Evolutionary conservation across 2,113 vertebrate genomes (phyloP).

Genomic region (Acrocephalus kingi): DNA sequence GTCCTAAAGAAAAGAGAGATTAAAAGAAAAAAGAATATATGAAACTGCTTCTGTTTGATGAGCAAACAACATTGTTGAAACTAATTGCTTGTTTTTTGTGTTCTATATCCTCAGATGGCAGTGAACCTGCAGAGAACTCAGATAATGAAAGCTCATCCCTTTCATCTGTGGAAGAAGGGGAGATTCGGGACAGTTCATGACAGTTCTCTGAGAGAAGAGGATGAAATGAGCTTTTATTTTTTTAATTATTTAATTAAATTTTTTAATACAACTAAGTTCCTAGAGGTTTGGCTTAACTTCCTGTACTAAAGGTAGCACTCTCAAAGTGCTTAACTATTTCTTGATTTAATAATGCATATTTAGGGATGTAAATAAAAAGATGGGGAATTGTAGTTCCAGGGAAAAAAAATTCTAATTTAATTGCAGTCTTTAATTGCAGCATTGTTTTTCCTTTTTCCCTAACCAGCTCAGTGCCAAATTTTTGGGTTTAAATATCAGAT

Average conservation of each 20-base stretch:
- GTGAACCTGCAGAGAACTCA: constrained; percentile 51
- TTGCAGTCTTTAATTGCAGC: background rate
- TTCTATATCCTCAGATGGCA: constrained; percentile 57
- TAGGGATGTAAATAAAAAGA: background rate
- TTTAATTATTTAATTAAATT: background rate
- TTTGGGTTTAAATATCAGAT: background rate
- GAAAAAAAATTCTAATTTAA: background rate
- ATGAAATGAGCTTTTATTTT: background rate
- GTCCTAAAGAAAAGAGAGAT: background rate
- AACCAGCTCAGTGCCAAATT: background rate
- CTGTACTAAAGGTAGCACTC: background rate
- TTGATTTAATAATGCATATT: background rate
- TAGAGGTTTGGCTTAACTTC: background rate
- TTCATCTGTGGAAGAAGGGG: constrained; percentile 69
- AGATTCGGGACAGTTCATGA: constrained; percentile 60
- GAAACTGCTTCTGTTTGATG: background rate
- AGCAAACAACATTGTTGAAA: background rate
- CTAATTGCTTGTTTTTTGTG: constrained; percentile 48
- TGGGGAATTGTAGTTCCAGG: background rate
- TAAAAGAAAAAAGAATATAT: background rate
- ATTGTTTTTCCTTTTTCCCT: background rate
- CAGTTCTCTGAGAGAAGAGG: background rate
- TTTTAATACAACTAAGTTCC: background rate
- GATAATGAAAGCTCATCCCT: constrained; percentile 55
- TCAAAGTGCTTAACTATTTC: background rate